Evolutionary conservation across 2,888 invertebrate species (phyloP), one percentile per base, ranked within the genome.

Genomic region (Zeuzera pyrina): DNA sequence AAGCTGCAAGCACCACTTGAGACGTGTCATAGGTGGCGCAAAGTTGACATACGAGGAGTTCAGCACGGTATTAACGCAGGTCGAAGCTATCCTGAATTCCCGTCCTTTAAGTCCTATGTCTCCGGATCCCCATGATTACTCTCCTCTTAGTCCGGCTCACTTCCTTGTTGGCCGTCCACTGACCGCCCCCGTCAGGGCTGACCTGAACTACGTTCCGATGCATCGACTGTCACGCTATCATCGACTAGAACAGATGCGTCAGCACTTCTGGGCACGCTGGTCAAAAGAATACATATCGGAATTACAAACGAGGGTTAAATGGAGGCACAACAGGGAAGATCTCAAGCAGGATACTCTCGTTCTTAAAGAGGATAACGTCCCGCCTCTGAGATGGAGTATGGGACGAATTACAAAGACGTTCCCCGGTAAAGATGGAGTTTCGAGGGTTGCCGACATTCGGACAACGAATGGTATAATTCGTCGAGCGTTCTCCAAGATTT

Each of bases 221-320:
- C 15, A 23, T 2, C 31, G 39, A n/a, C 35, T 43, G 3, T 15
- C 24, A 3, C 39, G 29, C 2, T 42, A 41, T 21, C 31, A 42
- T 10, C 10, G 39, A 2, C 25, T 41, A 3, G 43, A 47, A 15
- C 47, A 49, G 21, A 32, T 47, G 2, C 33, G 47, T 3, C 52
- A 49, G 15, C 38, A 47, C n/a, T 49, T 47, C 21, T 52, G 47
- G 52, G 8, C 11, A 2, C 36, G 49, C 0, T 48, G 41, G 44
- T 31, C 37, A 2, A 45, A 39, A 13, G 45, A 46, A 16, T 46
- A 42, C 25, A 25, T 46, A 1, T 34, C 41, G 1, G 41, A 43
- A 30, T n/a, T 57, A 13, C 55, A 52, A 14, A 35, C 36, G n/a
- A n/a, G 49, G 16, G 26, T 27, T 2, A 49, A 52, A 30, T 53